Evolutionary conservation across 2,797 vertebrate genomes (phyloP).

Genomic region (Sebastes itinus): DNA sequence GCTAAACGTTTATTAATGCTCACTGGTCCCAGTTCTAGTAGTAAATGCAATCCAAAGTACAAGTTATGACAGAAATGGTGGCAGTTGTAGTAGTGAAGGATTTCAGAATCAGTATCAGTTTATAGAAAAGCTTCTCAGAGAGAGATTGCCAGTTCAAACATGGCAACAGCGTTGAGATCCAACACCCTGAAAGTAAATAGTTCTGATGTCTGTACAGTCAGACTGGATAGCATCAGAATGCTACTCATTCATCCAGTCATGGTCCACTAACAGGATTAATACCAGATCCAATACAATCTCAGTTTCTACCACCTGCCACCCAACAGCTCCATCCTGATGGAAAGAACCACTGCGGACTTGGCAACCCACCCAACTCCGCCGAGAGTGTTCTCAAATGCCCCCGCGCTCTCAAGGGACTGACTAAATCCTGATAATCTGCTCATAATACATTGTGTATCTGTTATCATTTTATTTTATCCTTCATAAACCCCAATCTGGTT

Average conservation of each 20-base stretch:
- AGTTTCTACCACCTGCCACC: slow-evolving; percentile 46
- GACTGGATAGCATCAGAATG: slow-evolving; percentile 22
- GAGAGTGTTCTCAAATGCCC: slow-evolving; percentile 30
- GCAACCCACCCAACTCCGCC: slow-evolving; percentile 28
- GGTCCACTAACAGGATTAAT: slow-evolving; percentile 61
- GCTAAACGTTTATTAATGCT: neutral
- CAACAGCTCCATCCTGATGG: slow-evolving; percentile 41
- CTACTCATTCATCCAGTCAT: slow-evolving; percentile 58
- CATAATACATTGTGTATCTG: neutral
- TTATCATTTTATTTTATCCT: neutral
- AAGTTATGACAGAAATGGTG: neutral
- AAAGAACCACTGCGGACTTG: slow-evolving; percentile 37
- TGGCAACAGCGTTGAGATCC: slow-evolving; percentile 8
- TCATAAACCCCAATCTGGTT: neutral
- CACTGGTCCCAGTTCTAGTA: neutral
- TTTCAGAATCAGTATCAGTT: slow-evolving; percentile 5
- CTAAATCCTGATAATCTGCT: slow-evolving; percentile 17
- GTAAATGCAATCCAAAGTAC: neutral
- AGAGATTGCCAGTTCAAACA: slow-evolving; percentile 29
- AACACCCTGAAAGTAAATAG: slow-evolving; percentile 37
- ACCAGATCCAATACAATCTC: slow-evolving; percentile 48
- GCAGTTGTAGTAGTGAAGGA: neutral
- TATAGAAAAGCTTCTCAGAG: neutral
- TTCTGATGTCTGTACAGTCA: slow-evolving; percentile 14
- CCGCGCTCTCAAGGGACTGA: neutral